A percentile compares a stretch with the other conserved stretches of the same genome.
phyloP scores from a whole-genome alignment of 2,888 invertebrate species.

The Mesorhabditis sp. region DNA sequence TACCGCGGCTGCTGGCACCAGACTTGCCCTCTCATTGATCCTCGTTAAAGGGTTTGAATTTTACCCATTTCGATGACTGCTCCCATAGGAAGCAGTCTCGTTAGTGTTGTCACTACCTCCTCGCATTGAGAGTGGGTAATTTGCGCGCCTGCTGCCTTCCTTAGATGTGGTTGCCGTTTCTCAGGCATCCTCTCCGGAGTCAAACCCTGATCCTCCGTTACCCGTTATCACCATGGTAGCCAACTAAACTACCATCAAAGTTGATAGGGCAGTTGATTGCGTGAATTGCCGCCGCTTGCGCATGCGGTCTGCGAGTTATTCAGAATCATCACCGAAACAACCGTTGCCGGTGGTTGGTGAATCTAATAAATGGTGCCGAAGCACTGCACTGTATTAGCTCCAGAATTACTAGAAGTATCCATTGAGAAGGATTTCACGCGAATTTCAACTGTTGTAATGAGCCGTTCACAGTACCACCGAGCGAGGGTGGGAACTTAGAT shows the following conservation, averaged over 20 bases:
- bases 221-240: constrained; percentile 70
- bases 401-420: too few relatives aligned
- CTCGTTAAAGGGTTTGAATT: constrained; percentile 69
- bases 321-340: constrained; percentile 66
- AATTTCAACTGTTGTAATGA: too few relatives aligned
- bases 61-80: too few relatives aligned
- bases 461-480: too few relatives aligned
- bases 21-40: constrained; percentile 74
- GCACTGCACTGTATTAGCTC: too few relatives aligned
- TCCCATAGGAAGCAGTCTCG: too few relatives aligned
- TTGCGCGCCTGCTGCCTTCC: too few relatives aligned
- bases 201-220: constrained; percentile 75
- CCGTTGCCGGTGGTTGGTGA: constrained; percentile 55
- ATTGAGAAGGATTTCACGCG: too few relatives aligned
- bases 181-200: constrained; percentile 73
- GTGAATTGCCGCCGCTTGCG: constrained; percentile 59
- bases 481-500: too few relatives aligned
- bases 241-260: constrained; percentile 69
- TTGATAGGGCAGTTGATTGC: constrained; percentile 60
- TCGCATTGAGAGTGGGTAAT: too few relatives aligned
- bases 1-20: too few relatives aligned
- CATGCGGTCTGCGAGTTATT: constrained; percentile 62
- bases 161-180: constrained; percentile 72
- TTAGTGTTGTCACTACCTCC: too few relatives aligned
- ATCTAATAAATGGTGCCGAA: constrained; percentile 72